phyloP scores from a whole-genome alignment of 2,113 vertebrate species.

The Pagrus major region DNA sequence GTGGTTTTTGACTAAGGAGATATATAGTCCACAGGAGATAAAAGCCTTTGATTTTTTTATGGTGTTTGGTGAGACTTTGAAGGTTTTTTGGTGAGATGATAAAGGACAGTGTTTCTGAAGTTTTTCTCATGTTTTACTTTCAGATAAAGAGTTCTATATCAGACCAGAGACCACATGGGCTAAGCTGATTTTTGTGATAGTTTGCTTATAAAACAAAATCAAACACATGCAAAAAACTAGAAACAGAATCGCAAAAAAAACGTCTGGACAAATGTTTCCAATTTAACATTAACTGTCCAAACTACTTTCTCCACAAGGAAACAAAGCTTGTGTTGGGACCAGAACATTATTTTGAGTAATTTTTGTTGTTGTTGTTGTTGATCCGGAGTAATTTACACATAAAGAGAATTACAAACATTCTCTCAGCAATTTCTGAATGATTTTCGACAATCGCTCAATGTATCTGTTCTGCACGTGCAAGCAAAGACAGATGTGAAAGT shows the following conservation, averaged over 20 bases:
- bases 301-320: neutral
- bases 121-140: neutral
- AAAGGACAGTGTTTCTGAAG: neutral
- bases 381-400: neutral
- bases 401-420: neutral
- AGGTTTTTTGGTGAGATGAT: neutral
- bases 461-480: too few relatives aligned
- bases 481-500: too few relatives aligned
- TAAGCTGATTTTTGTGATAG: neutral
- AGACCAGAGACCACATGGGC: neutral
- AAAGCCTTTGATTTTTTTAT: neutral
- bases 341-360: neutral
- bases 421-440: neutral
- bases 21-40: neutral
- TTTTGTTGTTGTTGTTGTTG: neutral
- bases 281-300: neutral
- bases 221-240: neutral
- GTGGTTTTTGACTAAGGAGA: neutral
- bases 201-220: conserved; percentile 7
- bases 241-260: neutral
- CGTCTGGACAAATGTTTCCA: neutral
- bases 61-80: neutral
- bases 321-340: neutral
- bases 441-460: too few relatives aligned
- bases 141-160: neutral